Conservation (phyloP, 2,888 invertebrate species). For the Scaptomyza cyrtandrae region DNA sequence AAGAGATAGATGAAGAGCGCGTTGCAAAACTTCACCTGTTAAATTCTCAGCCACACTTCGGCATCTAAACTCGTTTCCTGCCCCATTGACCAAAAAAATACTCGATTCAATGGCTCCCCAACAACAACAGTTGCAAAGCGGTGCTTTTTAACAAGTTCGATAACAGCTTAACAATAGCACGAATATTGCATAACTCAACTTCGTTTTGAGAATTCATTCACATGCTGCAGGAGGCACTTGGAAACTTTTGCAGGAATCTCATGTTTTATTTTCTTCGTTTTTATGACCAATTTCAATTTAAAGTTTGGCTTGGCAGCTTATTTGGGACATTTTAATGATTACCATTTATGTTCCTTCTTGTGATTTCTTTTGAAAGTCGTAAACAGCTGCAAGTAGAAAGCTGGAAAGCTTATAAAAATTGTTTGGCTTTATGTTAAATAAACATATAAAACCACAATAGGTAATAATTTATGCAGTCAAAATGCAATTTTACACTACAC, state of each 20-base stretch:
- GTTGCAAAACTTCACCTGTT: conserved; percentile 34
- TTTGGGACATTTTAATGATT: background rate
- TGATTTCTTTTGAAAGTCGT: background rate
- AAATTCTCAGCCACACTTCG: conserved; percentile 28
- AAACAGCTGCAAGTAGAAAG: background rate
- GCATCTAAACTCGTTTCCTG: conserved; percentile 22
- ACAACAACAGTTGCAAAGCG: conserved; percentile 21
- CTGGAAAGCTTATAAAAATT: background rate
- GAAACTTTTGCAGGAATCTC: conserved; percentile 18
- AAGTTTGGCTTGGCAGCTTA: conserved; percentile 9
- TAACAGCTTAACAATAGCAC: conserved; percentile 30
- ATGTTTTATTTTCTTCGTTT: conserved; percentile 2
- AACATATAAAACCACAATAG: background rate
- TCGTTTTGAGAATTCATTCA: conserved; percentile 16
- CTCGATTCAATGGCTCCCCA: conserved; percentile 6
- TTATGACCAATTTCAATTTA: conserved; percentile 13
- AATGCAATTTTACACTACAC: background rate
- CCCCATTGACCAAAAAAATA: conserved; percentile 23
- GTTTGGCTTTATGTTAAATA: background rate
- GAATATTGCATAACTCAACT: conserved; percentile 31
- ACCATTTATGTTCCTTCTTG: background rate
- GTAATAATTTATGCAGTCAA: background rate
- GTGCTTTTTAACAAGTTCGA: conserved; percentile 41
- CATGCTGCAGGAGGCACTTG: conserved; percentile 11
- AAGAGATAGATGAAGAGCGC: background rate